Base-by-base conservation (phyloP, 2,113 vertebrate species). In the Ginglymostoma cirratum region DNA sequence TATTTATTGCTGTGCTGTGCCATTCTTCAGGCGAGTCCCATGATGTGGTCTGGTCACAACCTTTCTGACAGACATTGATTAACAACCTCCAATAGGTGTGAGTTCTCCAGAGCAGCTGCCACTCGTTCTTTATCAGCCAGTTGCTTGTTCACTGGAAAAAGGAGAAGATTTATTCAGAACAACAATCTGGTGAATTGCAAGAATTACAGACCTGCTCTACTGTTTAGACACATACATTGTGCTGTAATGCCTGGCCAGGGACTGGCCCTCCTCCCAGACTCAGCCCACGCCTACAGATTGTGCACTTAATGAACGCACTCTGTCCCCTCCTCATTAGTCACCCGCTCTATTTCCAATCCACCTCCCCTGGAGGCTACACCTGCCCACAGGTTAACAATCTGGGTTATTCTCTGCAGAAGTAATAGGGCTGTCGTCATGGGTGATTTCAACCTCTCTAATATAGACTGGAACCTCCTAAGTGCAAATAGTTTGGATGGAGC, bases 91-190 rank as follows among this genome's bases (percentile, higher is more conserved):
- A 99, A 97, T 86, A 99, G 97, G 42, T 99, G 99, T 0, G 98
- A 97, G 96, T 99, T 99, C 96, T 99, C 99, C 97, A 99, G 96
- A 96, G 99, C 99, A 1, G 99, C 99, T 7, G 99, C 99, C 66
- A 99, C 99, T 72, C 99, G 97, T 96, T 99, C 99, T 96, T 99
- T 99, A 97, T 99, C 99, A 2, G 98, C 99, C 21, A 99, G 98
- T 96, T 99, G 99, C 96, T 99, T 99, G 97, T 99, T 99, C 95
- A 99, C 99, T 99, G 97, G 19, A 72, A 95, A 34, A 80, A 55
- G 55, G 55, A 96, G 93, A 6, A 96, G 94, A 76, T 30, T 38
- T 72, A 66, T 14, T 67, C 5, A 67, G 65, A 17, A 30, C 0
- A 38, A n/a, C 17, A 42, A 38, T 15, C 27, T 42, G 19, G 65